Evolutionary conservation across 2,797 vertebrate genomes (phyloP), one percentile per base, ranked within the genome.

Genomic region (Micrastur ruficollis): DNA sequence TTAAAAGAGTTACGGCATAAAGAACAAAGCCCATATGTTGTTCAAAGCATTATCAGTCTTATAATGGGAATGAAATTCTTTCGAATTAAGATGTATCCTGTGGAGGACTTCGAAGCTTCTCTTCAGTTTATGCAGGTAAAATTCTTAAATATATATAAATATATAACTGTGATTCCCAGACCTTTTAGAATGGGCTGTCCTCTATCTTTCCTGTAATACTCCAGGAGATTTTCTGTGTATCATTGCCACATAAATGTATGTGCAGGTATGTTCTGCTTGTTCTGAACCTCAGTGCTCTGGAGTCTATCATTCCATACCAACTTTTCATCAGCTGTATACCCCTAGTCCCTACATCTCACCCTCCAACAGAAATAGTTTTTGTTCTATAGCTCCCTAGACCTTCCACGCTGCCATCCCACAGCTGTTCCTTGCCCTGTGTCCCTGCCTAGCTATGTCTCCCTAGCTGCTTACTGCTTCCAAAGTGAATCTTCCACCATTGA

Each of bases 11-110:
- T 99, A 75, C 98, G 99, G 42, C 99, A 99, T 93, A 99, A 99
- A 97, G 99, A 99, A 78, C 99, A 99, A 97, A 99, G 98, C 91
- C 99, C 99, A 0, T 99, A 99, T 18, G 98, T 99, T 49, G 98
- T 99, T 93, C 99, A 99, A 97, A 99, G 99, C 96, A 99, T 99
- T 96, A 99, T 99, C 98, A 99, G 99, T 97, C 98, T 99, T 93
- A 99, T 99, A 96, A 99, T 99, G 99, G 99, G 99, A 58, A 99
- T 99, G 98, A 99, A 99, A 97, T 99, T 99, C 97, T 99, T 99
- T 94, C 99, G 99, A 82, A 99, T 99, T 95, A 99, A 99, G 98
- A 99, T 99, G 99, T 99, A 99, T 97, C 99, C 99, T 2, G 99
- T 99, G 97, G 99, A 99, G 94, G 99, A 99, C 98, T 99, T 99